A percentile compares a stretch with the other conserved stretches of the same genome.
These are phyloP conservation scores for Conchocele bisecta DNA, from an alignment of 2,888 invertebrate genomes.

Conservation along the genomic window DNA sequence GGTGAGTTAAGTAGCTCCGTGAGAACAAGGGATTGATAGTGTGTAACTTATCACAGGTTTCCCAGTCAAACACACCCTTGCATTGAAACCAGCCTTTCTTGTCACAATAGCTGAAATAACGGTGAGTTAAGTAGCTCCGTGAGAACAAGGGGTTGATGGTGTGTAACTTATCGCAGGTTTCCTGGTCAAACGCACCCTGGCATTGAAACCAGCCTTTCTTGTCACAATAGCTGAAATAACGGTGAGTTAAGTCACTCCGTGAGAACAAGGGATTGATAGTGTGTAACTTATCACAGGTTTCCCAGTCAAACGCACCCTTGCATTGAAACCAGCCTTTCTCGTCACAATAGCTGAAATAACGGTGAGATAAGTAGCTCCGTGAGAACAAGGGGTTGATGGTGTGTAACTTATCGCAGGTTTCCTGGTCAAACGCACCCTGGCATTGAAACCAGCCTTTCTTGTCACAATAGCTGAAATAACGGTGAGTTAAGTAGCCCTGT, in stretches of 20 bases:
- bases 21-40: constrained; percentile 75
- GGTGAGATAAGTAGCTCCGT: constrained; percentile 66
- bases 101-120: too few species aligned
- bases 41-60: constrained; percentile 71
- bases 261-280: too few species aligned
- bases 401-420: constrained; percentile 72
- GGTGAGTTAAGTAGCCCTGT: too few species aligned
- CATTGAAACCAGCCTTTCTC: too few species aligned
- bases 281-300: too few species aligned
- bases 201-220: constrained; percentile 80
- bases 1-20: constrained; percentile 65
- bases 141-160: constrained; percentile 76
- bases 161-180: constrained; percentile 72
- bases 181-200: constrained; percentile 76
- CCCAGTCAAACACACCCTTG: constrained; percentile 76
- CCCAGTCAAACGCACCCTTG: too few species aligned
- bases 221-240: too few species aligned
- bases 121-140: constrained; percentile 66
- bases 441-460: constrained; percentile 80
- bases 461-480: too few species aligned
- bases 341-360: too few species aligned
- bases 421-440: constrained; percentile 76
- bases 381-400: constrained; percentile 76
- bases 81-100: constrained; percentile 79
- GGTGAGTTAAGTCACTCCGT: too few species aligned